These are phyloP conservation scores for Actias luna DNA, from an alignment of 2,888 invertebrate genomes.

Conservation along the genomic window DNA sequence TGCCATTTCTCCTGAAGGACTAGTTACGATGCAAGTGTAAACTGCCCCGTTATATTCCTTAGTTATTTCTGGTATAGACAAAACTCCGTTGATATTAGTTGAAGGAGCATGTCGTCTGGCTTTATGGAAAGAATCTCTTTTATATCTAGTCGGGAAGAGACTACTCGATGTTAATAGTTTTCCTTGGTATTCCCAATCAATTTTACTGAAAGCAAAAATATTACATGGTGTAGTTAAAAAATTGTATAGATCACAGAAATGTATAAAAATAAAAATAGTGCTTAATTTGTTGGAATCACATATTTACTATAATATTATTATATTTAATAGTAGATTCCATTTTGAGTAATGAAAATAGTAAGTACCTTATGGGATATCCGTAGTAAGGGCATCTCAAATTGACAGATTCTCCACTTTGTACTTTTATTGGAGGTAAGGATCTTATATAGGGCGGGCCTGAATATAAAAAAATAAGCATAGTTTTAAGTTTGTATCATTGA, in stretches of 20 bases:
- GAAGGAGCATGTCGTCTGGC: constrained; percentile 54
- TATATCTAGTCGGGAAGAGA: constrained; percentile 65
- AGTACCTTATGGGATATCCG: constrained; percentile 90
- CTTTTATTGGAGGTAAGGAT: constrained; percentile 87
- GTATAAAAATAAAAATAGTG: background rate
- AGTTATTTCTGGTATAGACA: constrained; percentile 83
- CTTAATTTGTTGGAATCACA: background rate
- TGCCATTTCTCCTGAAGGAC: constrained; percentile 84
- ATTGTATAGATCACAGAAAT: background rate
- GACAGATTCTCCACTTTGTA: constrained; percentile 89
- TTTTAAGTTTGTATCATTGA: background rate
- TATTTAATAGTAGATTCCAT: too few relatives aligned
- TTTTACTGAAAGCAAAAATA: constrained; percentile 55
- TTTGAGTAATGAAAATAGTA: too few relatives aligned
- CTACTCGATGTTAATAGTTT: constrained; percentile 60
- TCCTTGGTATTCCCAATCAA: constrained; percentile 75
- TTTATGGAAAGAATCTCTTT: constrained; percentile 48
- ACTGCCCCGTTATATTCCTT: constrained; percentile 86
- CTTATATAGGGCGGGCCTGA: constrained; percentile 89
- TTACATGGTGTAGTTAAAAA: background rate
- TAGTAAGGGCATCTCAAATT: constrained; percentile 91
- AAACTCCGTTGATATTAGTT: constrained; percentile 77
- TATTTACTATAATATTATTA: too few relatives aligned
- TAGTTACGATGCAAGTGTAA: constrained; percentile 90
- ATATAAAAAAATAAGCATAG: constrained; percentile 23